Evolutionary conservation across 2,888 invertebrate genomes (phyloP), one percentile per base, ranked within the genome.

Genomic region (Sturmia bella): DNA sequence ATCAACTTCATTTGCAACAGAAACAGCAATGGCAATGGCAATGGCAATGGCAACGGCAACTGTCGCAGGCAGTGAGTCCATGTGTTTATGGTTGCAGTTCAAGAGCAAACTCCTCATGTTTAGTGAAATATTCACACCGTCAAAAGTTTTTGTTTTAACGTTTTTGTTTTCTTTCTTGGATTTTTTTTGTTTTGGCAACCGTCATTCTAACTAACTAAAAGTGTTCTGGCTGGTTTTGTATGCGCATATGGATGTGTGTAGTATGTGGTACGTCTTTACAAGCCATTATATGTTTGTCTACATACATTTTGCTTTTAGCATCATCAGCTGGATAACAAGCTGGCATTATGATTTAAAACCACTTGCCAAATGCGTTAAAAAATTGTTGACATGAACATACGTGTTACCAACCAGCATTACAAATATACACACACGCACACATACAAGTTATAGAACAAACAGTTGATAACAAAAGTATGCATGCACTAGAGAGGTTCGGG

Each of bases 341-440:
- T 73, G 73, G 78, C 78, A 75, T 78, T 82, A 82, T 82, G 82
- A 82, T 82, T 82, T 82, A 82, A 82, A 75, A 70, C 74, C 82
- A 82, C 82, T 82, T 82, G 82, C 82, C 82, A 78, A 82, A 82
- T 78, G 82, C 82, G 82, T 82, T 82, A 78, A 78, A 68, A 79
- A 76, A 72, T 69, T 74, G 73, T 80, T 32, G 69, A 76, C 72
- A 76, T 76, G 64, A 70, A 54, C 76, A 54, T 70, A 64, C 76
- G 59, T 66, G 64, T 80, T 69, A 43, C 45, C 39, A 73, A 43
- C 45, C 39, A 70, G 50, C 27, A 39, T 66, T 57, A 43, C 37
- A 17, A 15, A 48, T n/a, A 17, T 15, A 66, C 12, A 15, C 48
- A 73, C 41, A 45, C 1, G 2, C 0, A 45, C 3, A 17, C 15